Evolutionary conservation across 1,140 invertebrate species (phyloP).

Genomic region (Diprion similis): DNA sequence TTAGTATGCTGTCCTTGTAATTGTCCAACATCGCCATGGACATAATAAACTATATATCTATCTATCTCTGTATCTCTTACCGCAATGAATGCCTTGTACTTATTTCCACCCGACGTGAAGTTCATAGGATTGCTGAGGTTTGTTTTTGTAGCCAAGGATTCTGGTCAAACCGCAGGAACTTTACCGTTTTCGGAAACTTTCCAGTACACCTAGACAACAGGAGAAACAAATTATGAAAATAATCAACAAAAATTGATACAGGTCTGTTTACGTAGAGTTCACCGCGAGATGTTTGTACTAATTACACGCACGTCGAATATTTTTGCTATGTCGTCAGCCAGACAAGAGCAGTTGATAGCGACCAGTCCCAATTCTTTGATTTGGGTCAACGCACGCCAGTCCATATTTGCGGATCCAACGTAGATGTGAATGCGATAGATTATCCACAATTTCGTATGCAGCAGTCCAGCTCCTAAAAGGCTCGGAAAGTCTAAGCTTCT

Average conservation of each 20-base stretch:
- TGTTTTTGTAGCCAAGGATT: conserved; percentile 72
- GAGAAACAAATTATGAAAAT: conserved; percentile 20
- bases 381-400: conserved; percentile 96
- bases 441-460: conserved; percentile 96
- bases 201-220: conserved; percentile 82
- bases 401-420: conserved; percentile 90
- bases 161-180: conserved; percentile 81
- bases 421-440: conserved; percentile 84
- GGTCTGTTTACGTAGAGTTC: not conserved
- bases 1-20: too few species aligned
- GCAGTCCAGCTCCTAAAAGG: conserved; percentile 85
- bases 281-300: not conserved
- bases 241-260: not conserved
- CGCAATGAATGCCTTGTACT: conserved; percentile 75
- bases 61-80: conserved; percentile 74
- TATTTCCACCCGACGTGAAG: conserved; percentile 69
- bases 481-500: conserved; percentile 85
- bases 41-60: too few species aligned
- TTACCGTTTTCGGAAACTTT: conserved; percentile 72
- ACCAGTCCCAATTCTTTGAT: conserved; percentile 94
- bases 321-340: conserved; percentile 88
- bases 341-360: conserved; percentile 81
- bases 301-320: conserved; percentile 80
- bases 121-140: conserved; percentile 79
- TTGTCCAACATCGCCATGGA: too few species aligned